Percentiles rank a stretch among this genome's conserved stretches.
Conservation (phyloP, 2,888 invertebrate genomes). For the Keiferia lycopersicella region DNA sequence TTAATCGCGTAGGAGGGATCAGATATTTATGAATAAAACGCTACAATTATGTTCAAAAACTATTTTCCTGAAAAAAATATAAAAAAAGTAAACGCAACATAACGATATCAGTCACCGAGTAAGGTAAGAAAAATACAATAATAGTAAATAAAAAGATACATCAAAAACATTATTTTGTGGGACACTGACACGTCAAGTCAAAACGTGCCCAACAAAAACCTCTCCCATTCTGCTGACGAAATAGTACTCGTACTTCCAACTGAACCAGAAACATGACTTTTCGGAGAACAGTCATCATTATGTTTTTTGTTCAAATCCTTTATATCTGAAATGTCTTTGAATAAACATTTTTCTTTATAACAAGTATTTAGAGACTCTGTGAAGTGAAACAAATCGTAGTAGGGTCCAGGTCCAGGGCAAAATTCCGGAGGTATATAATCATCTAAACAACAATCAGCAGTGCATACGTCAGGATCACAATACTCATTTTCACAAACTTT, state of each 20-base stretch:
- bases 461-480: background rate
- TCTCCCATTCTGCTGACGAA: background rate
- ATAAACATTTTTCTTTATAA: slow-evolving; percentile 8
- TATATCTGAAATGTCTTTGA: background rate
- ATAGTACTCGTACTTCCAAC: background rate
- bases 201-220: background rate
- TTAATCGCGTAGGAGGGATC: too few relatives aligned
- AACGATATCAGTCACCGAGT: too few relatives aligned
- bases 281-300: background rate
- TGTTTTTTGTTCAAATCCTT: background rate
- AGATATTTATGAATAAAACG: too few relatives aligned
- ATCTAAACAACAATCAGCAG: background rate
- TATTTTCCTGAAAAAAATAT: too few relatives aligned
- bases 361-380: background rate
- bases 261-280: background rate
- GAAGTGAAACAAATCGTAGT: background rate
- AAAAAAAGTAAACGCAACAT: too few relatives aligned
- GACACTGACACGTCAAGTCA: background rate
- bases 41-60: too few relatives aligned
- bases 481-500: background rate
- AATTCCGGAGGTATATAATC: background rate
- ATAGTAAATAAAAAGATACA: too few relatives aligned
- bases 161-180: slow-evolving; percentile 3
- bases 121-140: too few relatives aligned
- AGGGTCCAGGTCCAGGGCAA: background rate